Base-by-base conservation (phyloP, 1,140 invertebrate species). In the Penaeus chinensis region DNA sequence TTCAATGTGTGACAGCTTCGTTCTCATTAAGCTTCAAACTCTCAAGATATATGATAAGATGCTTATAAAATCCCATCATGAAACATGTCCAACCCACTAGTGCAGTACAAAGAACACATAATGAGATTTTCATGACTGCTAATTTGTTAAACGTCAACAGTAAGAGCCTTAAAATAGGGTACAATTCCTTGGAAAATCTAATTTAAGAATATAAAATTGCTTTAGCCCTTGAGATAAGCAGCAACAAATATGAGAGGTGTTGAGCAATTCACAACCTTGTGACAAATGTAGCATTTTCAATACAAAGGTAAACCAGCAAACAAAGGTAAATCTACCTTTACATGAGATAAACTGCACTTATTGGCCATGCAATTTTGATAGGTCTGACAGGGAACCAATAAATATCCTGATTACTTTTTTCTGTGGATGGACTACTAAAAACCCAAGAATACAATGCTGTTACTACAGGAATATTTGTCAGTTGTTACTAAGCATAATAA, bases 131-230 rank as follows among this genome's bases (percentile, higher is more conserved):
- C 22, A 32, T 24, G n/a, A 32, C n/a, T 71, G 66, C 66, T 71
- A 71, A 71, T 71, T 24, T 71, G 66, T 24, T 71, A 71, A 71
- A 71, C 24, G 66, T 71, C 32, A 71, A 71, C 66, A 71, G 66
- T n/a, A 24, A 71, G 66, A 71, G 66, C 66, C 66, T 71, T 71
- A 71, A 71, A 71, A 71, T 71, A 71, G 66, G 66, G n/a, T 71
- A 71, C 66, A 71, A 71, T 71, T 71, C 32, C 66, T 71, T 71
- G n/a, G n/a, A 24, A 71, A 71, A 71, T 71, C 32, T n/a, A 71
- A 71, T 54, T 54, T 16, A 71, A 71, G n/a, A 24, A 32, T 32
- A 71, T 71, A 71, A 71, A 71, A 71, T 24, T 24, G 32, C 66
- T 71, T 71, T 71, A 71, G 66, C 66, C 66, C 66, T 71, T 71